Evolutionary conservation across 53 echinoderm and acorn worm species (phyloP), one percentile per base, ranked within the genome.

Genomic region (Patiria pectinifera): DNA sequence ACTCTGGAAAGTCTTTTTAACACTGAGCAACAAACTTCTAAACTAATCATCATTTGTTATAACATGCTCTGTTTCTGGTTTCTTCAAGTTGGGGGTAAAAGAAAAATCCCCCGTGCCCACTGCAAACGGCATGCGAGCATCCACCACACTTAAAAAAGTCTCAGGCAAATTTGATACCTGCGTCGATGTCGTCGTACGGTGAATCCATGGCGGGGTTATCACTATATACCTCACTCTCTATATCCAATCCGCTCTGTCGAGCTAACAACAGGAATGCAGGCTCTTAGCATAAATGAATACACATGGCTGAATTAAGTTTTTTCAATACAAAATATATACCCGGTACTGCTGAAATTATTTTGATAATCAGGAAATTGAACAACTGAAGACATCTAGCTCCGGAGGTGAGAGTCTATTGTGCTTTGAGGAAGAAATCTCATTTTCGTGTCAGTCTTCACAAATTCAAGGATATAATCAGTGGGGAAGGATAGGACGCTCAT

Each of bases 71-170:
- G 25, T 22, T 47, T 16, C n/a, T 49, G 14, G 74, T n/a, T 74
- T 74, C 4, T 3, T 74, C 24, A 23, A 18, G 70, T 0, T 16
- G 22, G 6, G 74, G 22, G 19, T 66, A 66, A 18, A 66, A 66
- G 0, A 35, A 35, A 23, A 74, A 45, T 45, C 10, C 44, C n/a
- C 60, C 11, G 18, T 49, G 60, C 19, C 78, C 78, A 88, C 88
- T 76, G 78, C 88, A 88, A 77, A 78, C 61, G 78, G 11, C 88
- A 88, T 88, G 88, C 88, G 9, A 61, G 78, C 18, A 58, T 76
- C 62, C 43, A 45, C 43, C 11, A 82, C 10, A 10, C 82, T 21
- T 21, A 49, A 82, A 9, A 82, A 10, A 15, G 19, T 82, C 53
- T 83, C 62, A 25, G 62, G 62, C 84, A 66, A 21, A 14, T 87